Base-by-base conservation (phyloP, 2,888 invertebrate species). In the Sacculina carcini region DNA sequence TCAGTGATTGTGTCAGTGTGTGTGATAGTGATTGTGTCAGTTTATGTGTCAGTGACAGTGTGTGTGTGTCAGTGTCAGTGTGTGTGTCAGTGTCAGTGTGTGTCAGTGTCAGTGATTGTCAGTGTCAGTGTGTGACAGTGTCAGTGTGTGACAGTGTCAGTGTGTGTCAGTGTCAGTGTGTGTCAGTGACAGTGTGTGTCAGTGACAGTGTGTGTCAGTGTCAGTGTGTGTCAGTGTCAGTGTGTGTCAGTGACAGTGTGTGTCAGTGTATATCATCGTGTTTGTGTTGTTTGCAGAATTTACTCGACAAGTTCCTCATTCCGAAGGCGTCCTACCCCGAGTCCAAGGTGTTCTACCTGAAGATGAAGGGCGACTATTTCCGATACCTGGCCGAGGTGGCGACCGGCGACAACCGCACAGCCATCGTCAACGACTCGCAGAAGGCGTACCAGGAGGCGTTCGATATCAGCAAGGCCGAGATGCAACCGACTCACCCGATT, bases 331-430 rank as follows among this genome's bases (percentile, higher is more conserved):
- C 65, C 55, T 66, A 63, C 57, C 67, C 69, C 50, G 69, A 70
- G 59, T 67, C 67, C 56, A 68, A 69, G 63, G 72, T 72, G 34
- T 72, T 72, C 64, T 72, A 73, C 62, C 63, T 70, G 58, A 72
- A 72, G 63, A 72, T 72, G 73, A 71, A 72, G 63, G 72, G 73
- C 51, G 72, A 72, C 59, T 72, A 72, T 60, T 70, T 52, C 53
- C 85, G 98, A 79, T 98, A 98, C 77, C 79, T 98, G 67, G 96
- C 96, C 67, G 98, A 98, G 79, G 96, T 98, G 67, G 92, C 94
- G 69, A 87, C 86, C 67, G 92, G 92, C 67, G 90, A 92, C 70
- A 85, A 83, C 69, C 54, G 56, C 14, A 26, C 42, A 86, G 86
- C 79, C 70, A 86, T 89, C 71, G 84, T 87, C 71, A 84, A 84